Evolutionary conservation across 2,797 vertebrate species (phyloP).

Genomic region (Cynodonichthys magdalenae): DNA sequence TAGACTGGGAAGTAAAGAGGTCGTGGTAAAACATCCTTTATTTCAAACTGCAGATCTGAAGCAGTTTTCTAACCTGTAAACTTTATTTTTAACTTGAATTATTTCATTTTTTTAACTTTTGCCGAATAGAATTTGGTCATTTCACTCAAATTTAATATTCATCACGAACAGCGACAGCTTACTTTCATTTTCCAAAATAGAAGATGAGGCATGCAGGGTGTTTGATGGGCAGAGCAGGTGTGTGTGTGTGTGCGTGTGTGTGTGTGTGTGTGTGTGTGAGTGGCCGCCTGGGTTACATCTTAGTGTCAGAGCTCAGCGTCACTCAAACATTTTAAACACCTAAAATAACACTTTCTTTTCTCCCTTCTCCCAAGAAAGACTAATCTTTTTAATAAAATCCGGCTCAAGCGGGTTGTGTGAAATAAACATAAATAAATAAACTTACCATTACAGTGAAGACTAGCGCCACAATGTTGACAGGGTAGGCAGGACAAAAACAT

Average conservation of each 20-base stretch:
- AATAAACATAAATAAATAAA: neutral
- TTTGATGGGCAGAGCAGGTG: constrained; percentile 54
- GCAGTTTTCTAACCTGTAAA: neutral
- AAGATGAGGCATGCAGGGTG: constrained; percentile 16
- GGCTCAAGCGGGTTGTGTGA: too few relatives aligned
- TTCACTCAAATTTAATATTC: constrained; percentile 4
- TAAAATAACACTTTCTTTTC: neutral
- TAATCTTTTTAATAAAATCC: too few relatives aligned
- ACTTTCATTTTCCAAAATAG: constrained; percentile 25
- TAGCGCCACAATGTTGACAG: constrained; percentile 90
- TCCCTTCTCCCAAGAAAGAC: neutral
- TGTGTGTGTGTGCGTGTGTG: constrained; percentile 38
- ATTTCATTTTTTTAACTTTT: neutral
- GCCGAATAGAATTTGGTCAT: neutral
- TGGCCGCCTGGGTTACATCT: constrained; percentile 26
- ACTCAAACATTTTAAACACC: neutral
- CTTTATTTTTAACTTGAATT: neutral
- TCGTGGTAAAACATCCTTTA: neutral
- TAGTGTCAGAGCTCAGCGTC: constrained; percentile 1
- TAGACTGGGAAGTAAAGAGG: constrained; percentile 78
- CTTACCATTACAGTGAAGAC: constrained; percentile 91
- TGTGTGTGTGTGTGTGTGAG: constrained; percentile 40
- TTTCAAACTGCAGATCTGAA: rapidly evolving
- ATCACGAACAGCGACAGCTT: constrained; percentile 1
- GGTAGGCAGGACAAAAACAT: constrained; percentile 93